Base-by-base conservation (phyloP, 2,797 vertebrate genomes). In the Acropternis orthonyx region DNA sequence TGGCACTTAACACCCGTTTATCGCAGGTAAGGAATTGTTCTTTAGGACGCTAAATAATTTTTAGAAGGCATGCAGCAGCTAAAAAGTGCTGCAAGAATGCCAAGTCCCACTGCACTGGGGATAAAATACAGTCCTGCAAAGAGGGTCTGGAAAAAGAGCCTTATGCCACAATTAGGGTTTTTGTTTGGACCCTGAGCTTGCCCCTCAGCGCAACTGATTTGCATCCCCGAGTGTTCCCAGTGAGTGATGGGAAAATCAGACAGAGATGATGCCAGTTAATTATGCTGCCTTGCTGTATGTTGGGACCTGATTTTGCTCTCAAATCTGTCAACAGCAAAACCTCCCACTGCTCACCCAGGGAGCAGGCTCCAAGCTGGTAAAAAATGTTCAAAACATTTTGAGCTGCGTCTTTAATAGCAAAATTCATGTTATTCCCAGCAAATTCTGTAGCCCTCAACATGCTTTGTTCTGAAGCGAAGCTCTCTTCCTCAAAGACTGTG, bases 381-480 rank as follows among this genome's bases (percentile, higher is more conserved):
- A 51, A 71, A 61, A 58, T 2, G 17, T 68, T 95, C 58, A 58
- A 61, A 84, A 92, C 56, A 76, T 94, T 96, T 84, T 93, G 56
- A 94, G 83, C 88, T 81, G 15, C 78, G 88, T 89, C 85, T 96
- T 93, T 72, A 85, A 72, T 27, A 94, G 91, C 37, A 88, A 94
- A 93, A 94, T 85, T 92, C 65, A 41, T 10, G 4, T 89, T 96
- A 83, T 84, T 94, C 59, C 46, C 28, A 28, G 88, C 68, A 92
- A 93, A 65, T 73, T 36, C 66, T 63, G 48, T 59, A 66, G 62
- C 87, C 74, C 88, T 6, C 4, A 87, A 91, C 82, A 85, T 4
- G 26, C 88, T 95, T 95, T 95, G 82, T 96, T 97, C 92, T 92
- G 91, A 75, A 89, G 91, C 10, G 14, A 93, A 96, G 71, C 66